Evolutionary conservation across 2,888 invertebrate genomes (phyloP).

Genomic region (Aelia acuminata): DNA sequence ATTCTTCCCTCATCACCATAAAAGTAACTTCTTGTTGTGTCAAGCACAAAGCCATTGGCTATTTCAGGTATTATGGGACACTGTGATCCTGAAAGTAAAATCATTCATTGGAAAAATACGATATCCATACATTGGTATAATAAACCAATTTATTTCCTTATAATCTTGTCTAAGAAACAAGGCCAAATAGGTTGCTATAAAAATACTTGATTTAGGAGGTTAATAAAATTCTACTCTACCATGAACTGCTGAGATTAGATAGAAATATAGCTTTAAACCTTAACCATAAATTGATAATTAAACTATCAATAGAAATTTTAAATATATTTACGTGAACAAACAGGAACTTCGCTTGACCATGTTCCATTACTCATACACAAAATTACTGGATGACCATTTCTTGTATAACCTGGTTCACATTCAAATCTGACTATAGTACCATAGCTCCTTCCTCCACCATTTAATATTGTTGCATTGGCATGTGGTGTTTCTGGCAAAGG

Average conservation of each 20-base stretch:
- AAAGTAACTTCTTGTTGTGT: slow-evolving; percentile 81
- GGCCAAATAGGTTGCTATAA: neutral
- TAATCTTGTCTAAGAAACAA: neutral
- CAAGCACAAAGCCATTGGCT: slow-evolving; percentile 89
- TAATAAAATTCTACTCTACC: neutral
- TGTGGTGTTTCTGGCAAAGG: slow-evolving; percentile 89
- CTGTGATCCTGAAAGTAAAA: slow-evolving; percentile 72
- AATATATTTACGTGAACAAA: slow-evolving; percentile 79
- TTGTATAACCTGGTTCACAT: slow-evolving; percentile 91
- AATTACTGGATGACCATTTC: slow-evolving; percentile 90
- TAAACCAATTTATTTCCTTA: neutral
- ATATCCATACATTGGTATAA: neutral
- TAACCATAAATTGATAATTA: neutral
- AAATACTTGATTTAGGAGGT: neutral
- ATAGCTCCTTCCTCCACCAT: slow-evolving; percentile 92
- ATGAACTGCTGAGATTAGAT: too few species aligned
- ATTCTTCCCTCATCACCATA: slow-evolving; percentile 92
- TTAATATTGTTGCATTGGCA: slow-evolving; percentile 87
- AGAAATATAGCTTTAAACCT: neutral
- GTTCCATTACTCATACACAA: slow-evolving; percentile 96
- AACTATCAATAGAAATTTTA: neutral
- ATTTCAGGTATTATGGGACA: slow-evolving; percentile 85
- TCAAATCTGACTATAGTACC: slow-evolving; percentile 94
- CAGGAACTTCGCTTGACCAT: slow-evolving; percentile 93
- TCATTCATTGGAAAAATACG: neutral